These are phyloP conservation scores for Panagrolaimus sp. DNA, from an alignment of 1,140 invertebrate species.

Conservation along the genomic window DNA sequence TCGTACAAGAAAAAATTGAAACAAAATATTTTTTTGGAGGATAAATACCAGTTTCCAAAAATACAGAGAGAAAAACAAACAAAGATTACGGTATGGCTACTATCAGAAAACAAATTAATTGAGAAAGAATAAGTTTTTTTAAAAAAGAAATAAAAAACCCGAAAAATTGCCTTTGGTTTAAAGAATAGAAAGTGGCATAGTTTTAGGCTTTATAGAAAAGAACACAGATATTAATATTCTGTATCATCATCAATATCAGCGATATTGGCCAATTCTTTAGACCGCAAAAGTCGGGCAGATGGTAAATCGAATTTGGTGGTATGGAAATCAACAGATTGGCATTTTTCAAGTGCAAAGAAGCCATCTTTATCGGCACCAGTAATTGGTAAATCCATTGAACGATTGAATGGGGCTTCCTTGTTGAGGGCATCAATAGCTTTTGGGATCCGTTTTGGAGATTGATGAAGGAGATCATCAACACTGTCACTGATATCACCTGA, in stretches of 20 bases:
- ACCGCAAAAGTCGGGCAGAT: slow-evolving; percentile 21
- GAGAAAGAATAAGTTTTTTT: too few species aligned
- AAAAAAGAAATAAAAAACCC: too few species aligned
- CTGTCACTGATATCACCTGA: slow-evolving; percentile 15
- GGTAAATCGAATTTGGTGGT: slow-evolving; percentile 18
- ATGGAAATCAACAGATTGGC: slow-evolving; percentile 20
- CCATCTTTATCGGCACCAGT: neutral
- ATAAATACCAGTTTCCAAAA: too few species aligned
- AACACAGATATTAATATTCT: neutral
- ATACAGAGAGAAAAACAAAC: too few species aligned
- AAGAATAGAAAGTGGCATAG: too few species aligned
- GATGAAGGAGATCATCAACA: slow-evolving; percentile 2
- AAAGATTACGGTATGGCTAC: too few species aligned
- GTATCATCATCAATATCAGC: slow-evolving; percentile 18
- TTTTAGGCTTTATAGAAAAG: neutral
- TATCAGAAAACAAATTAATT: too few species aligned
- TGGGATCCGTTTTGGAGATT: neutral
- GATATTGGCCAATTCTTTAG: slow-evolving; percentile 26
- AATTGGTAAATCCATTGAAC: slow-evolving; percentile 8
- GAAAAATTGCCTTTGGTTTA: too few species aligned
- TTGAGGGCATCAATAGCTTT: too few species aligned
- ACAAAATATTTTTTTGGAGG: too few species aligned
- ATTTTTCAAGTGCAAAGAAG: slow-evolving; percentile 22
- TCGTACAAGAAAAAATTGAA: too few species aligned
- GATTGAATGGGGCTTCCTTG: neutral